Evolutionary conservation across 2,888 invertebrate species (phyloP), one percentile per base, ranked within the genome.

Genomic region (Metallyticus violacea): DNA sequence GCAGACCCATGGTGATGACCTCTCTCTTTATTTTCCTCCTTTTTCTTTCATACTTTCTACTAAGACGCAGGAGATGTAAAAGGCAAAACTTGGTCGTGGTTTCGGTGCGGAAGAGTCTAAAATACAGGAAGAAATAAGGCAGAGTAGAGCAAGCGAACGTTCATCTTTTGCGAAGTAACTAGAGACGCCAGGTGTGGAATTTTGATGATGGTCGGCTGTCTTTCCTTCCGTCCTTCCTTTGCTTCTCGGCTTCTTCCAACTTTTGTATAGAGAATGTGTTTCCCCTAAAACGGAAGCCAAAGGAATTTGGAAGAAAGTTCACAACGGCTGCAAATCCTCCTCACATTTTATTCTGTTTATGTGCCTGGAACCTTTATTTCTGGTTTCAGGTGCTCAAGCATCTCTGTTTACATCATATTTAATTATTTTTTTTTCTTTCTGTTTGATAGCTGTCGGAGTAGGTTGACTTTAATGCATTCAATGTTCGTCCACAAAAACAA

Each of bases 141-240:
- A 79, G 29, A 79, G 85, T 85, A 79, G 80, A 84, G 40, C 62
- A 30, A 85, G 79, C 82, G 79, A 86, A 85, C 86, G 87, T 86
- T 86, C 86, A 85, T 86, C 86, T 87, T 87, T 77, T 81, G 28
- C 77, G 85, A 85, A 85, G 81, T 81, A 81, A 84, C 84, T 84
- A 79, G 79, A 82, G 86, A 83, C 84, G 87, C 84, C 87, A 87
- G 87, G 87, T 87, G 87, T 26, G 40, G 87, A 87, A 87, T 87
- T 83, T 81, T 87, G 87, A 87, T 87, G 86, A 86, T 86, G 86
- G 77, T 85, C 77, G 85, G 27, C 77, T 26, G 25, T 79, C 85
- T 30, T 81, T 81, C 81, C 81, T 81, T 81, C n/a, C n/a, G n/a
- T n/a, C n/a, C 22, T 62, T 77, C 83, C 77, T 77, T 77, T 77